phyloP scores from a whole-genome alignment of 2,888 invertebrate species.

The Macropis europaea region DNA sequence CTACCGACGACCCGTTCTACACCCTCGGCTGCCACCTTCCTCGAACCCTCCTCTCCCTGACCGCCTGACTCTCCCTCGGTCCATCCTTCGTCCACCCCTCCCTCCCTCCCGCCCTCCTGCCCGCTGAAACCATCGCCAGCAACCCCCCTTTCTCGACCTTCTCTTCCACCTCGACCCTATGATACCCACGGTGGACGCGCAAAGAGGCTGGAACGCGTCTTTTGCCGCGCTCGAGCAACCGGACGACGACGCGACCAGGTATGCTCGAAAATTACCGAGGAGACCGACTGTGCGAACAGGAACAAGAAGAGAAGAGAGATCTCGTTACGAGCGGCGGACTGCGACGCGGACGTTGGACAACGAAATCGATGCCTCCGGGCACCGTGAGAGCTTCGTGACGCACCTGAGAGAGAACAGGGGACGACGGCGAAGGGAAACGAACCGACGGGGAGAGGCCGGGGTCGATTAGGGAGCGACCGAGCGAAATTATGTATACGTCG shows the following conservation, averaged over 20 bases:
- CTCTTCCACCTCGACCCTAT: constrained; percentile 54
- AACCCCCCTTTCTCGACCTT: constrained; percentile 44
- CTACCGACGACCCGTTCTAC: constrained; percentile 57
- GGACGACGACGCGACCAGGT: no score
- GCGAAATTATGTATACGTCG: constrained; percentile 67
- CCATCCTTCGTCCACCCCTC: constrained; percentile 59
- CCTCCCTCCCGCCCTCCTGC: no score
- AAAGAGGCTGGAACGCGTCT: constrained; percentile 28
- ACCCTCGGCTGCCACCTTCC: constrained; percentile 59
- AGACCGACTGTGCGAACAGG: not conserved
- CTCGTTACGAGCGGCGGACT: constrained; percentile 19
- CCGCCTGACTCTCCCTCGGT: constrained; percentile 46
- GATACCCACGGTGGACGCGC: constrained; percentile 26
- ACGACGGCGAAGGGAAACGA: constrained; percentile 16
- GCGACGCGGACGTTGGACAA: constrained; percentile 31
- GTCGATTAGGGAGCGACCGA: constrained; percentile 63
- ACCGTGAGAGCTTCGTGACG: constrained; percentile 58
- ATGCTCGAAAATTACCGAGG: constrained; percentile 43
- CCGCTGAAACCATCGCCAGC: constrained; percentile 37
- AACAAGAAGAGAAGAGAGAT: not conserved
- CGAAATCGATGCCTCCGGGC: constrained; percentile 62
- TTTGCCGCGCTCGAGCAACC: no score
- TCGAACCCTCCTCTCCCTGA: constrained; percentile 30
- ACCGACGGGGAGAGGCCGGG: constrained; percentile 10
- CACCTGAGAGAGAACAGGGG: constrained; percentile 52